Conservation (phyloP, 2,113 vertebrate genomes). For the Leiothrix lutea region DNA sequence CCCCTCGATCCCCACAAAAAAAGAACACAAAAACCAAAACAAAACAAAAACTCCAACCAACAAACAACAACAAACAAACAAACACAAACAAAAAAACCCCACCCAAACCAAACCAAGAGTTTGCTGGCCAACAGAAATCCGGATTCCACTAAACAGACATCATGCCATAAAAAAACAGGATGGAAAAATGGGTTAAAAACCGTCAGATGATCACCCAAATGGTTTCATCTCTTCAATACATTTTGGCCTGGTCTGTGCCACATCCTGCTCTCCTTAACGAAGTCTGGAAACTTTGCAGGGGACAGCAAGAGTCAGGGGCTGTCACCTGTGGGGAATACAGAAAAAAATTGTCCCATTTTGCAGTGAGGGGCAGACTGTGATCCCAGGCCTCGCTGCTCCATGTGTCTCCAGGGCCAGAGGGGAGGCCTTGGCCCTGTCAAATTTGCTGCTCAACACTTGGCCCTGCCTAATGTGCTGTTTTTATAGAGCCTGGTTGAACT, state of each 20-base stretch:
- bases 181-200: background rate
- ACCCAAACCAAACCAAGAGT: background rate
- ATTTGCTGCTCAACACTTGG: background rate
- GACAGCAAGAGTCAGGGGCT: background rate
- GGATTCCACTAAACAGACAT: background rate
- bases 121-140: background rate
- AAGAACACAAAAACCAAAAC: background rate
- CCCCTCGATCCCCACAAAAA: fast-evolving
- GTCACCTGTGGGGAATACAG: background rate
- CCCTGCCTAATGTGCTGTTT: background rate
- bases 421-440: background rate
- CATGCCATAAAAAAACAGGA: background rate
- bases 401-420: background rate
- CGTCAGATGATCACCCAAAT: background rate
- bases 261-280: background rate
- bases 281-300: background rate
- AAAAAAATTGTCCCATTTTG: background rate
- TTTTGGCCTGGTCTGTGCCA: background rate
- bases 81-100: background rate
- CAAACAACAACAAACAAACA: background rate
- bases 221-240: background rate
- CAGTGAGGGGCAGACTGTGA: background rate
- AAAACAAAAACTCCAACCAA: background rate
- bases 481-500: background rate
- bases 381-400: background rate